phyloP scores from a whole-genome alignment of 1,140 invertebrate species.

The Steinernema feltiae region DNA sequence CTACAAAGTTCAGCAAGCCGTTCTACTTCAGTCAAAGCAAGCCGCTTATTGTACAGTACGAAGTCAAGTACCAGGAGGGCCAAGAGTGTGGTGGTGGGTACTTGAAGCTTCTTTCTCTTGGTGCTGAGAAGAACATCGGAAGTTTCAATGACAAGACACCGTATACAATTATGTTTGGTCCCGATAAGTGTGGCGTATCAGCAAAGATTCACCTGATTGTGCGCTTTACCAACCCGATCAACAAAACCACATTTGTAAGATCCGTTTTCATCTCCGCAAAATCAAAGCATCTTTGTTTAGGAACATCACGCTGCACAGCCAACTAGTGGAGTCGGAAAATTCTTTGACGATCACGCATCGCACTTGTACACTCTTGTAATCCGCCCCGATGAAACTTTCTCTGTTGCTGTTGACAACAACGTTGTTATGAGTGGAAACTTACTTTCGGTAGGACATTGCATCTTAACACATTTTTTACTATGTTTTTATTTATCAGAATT shows the following conservation, averaged over 20 bases:
- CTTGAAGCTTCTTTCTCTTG: conserved; percentile 73
- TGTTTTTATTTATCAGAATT: conserved; percentile 41
- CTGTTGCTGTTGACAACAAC: conserved; percentile 67
- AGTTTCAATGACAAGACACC: conserved; percentile 90
- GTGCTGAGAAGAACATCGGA: conserved; percentile 58
- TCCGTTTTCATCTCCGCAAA: conserved; percentile 14
- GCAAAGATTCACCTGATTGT: conserved; percentile 95
- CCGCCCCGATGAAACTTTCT: conserved; percentile 75
- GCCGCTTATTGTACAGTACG: conserved; percentile 83
- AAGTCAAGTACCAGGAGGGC: conserved; percentile 74
- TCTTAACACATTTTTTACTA: conserved; percentile 17
- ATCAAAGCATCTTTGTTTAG: conserved; percentile 43
- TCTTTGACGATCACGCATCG: conserved; percentile 87
- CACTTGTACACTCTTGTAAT: conserved; percentile 88
- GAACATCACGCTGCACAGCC: conserved; percentile 74
- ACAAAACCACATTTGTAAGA: conserved; percentile 70
- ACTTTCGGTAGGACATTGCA: conserved; percentile 35
- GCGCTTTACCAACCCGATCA: conserved; percentile 85
- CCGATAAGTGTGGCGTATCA: conserved; percentile 95
- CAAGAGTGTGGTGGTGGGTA: conserved; percentile 98
- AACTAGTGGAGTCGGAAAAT: conserved; percentile 74
- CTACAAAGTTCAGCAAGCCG: conserved; percentile 71
- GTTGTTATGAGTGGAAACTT: conserved; percentile 58
- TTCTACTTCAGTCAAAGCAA: conserved; percentile 76
- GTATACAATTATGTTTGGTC: conserved; percentile 82